Base-by-base conservation (phyloP, 2,888 invertebrate species). In the Tipula unca region DNA sequence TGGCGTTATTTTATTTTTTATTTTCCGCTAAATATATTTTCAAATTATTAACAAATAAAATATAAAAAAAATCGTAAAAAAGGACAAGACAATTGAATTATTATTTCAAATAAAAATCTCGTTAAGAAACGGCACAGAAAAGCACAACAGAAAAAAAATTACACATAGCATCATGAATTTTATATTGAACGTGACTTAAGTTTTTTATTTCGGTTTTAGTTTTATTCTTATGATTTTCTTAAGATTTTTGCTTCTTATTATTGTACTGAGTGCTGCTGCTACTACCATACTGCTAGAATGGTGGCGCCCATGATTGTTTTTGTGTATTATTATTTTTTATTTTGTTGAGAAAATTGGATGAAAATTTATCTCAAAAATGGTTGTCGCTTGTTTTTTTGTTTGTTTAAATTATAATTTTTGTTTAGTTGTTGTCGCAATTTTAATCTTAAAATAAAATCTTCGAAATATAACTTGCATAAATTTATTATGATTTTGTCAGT, bases 51-150 rank as follows among this genome's bases (percentile, higher is more conserved):
- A 69, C 69, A 69, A 69, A 69, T 69, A 69, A 69, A 69, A 48
- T 48, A 13, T 39, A 48, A 48, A 17, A 69, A 25, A 20, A 69
- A 69, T 69, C 69, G 13, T 69, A 69, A 69, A 69, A 69, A 69
- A 69, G 69, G 69, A 69, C 69, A 69, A 69, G 69, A 69, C 69
- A 69, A 69, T 69, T 69, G 69, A 69, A 69, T 69, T 69, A 69
- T 69, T 69, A 69, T 69, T 69, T 69, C 69, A 69, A 69, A 69
- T 69, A 69, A 69, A 69, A 69, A 69, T 69, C 69, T 69, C 69
- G 69, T 69, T 69, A 69, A 69, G 48, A 69, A 69, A 69, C 69
- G 69, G 69, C 69, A 69, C 69, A 69, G 69, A 25, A 69, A 69
- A 25, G 48, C 48, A 48, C n/a, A 69, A 69, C 6, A 69, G 10